Percentiles rank a stretch among this genome's conserved stretches.
phyloP scores from a whole-genome alignment of 2,797 vertebrate genomes.

The Muraenolepis orangiensis region DNA sequence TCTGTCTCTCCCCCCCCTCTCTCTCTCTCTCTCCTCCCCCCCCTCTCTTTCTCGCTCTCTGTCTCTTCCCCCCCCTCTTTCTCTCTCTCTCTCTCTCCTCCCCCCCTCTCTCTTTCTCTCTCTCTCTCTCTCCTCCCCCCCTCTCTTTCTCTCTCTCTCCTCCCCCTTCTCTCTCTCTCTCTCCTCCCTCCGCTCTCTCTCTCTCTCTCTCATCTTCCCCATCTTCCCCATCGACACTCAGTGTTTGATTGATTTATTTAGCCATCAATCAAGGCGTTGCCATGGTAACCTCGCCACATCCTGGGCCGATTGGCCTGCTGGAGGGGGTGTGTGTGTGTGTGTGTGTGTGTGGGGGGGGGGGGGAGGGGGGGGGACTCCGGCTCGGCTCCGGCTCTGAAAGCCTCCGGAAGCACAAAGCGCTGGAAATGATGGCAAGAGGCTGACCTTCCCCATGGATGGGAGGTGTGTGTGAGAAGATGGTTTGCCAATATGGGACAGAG shows the following conservation, averaged over 20 bases:
- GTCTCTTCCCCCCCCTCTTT: neutral
- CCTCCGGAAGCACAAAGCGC: neutral
- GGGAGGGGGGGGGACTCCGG: neutral
- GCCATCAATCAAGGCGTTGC: neutral
- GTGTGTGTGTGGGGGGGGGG: neutral
- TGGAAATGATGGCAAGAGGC: neutral
- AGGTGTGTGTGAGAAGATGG: neutral
- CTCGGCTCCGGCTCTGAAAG: neutral
- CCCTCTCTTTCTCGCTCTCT: neutral
- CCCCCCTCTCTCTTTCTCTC: neutral
- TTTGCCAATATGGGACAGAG: neutral
- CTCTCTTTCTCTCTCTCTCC: neutral
- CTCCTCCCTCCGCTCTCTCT: neutral
- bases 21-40: neutral
- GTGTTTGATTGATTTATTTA: slow-evolving; percentile 3
- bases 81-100: neutral
- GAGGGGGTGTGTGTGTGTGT: no score
- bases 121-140: neutral
- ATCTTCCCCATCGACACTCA: neutral
- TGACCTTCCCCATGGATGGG: neutral
- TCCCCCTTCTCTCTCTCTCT: neutral
- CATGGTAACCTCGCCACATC: neutral
- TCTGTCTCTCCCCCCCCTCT: neutral
- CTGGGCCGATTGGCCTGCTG: neutral
- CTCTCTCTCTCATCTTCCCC: neutral